Conservation (phyloP, 2,113 vertebrate genomes). For the Ia io region DNA sequence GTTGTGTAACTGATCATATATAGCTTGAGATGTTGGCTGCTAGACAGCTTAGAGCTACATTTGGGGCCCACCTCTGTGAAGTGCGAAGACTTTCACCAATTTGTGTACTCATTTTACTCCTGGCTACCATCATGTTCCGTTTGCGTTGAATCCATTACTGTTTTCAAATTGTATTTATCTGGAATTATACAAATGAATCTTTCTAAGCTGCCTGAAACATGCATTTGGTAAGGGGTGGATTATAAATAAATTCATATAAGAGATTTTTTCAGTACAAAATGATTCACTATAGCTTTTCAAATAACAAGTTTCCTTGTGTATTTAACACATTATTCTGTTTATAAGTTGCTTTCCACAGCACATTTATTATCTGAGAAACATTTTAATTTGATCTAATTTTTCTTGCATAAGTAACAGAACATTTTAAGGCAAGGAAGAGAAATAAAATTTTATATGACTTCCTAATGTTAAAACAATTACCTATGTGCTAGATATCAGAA, state of each 20-base stretch:
- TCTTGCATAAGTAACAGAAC: neutral
- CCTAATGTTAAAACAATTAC: neutral
- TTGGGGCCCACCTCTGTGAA: neutral
- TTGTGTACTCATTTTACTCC: fast-evolving
- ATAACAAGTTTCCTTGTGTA: neutral
- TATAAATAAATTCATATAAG: neutral
- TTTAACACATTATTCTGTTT: neutral
- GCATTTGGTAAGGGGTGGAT: neutral
- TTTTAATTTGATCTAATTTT: conserved; percentile 33
- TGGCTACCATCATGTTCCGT: neutral
- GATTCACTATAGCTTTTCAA: neutral
- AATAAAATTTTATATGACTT: neutral
- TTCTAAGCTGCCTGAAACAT: neutral
- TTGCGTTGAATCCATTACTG: neutral
- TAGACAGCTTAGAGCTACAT: neutral
- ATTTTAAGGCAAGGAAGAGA: conserved; percentile 1
- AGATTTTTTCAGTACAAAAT: neutral
- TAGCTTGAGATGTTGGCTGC: neutral
- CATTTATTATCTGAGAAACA: neutral
- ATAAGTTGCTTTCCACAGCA: neutral
- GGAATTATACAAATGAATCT: neutral
- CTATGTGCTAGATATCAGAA: neutral
- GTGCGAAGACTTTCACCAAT: neutral
- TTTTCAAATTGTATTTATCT: neutral
- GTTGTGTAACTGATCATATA: neutral